Evolutionary conservation across 2,888 invertebrate species (phyloP).

Genomic region (Rhagonycha fulva): DNA sequence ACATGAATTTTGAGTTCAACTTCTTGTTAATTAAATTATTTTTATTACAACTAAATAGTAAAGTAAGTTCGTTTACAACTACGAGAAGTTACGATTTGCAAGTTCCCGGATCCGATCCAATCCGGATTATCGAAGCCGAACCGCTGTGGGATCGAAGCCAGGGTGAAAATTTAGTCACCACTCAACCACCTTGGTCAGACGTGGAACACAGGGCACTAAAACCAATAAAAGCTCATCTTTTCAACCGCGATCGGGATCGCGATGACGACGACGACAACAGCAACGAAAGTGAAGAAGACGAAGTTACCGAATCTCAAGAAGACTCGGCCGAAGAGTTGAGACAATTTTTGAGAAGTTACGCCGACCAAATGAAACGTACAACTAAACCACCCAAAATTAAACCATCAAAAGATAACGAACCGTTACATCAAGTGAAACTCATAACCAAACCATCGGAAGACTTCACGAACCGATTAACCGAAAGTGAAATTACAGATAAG

Average conservation of each 20-base stretch:
- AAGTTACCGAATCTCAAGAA: slow-evolving; percentile 40
- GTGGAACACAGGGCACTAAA: slow-evolving; percentile 56
- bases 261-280: not conserved
- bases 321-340: slow-evolving; percentile 63
- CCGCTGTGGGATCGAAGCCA: slow-evolving; percentile 35
- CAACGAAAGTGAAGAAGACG: slow-evolving; percentile 43
- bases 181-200: slow-evolving; percentile 50
- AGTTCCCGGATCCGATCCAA: slow-evolving; percentile 61
- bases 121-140: slow-evolving; percentile 62
- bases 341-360: slow-evolving; percentile 65
- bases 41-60: not conserved
- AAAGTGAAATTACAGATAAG: slow-evolving; percentile 7
- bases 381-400: not conserved
- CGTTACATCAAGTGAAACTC: slow-evolving; percentile 29
- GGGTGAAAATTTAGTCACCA: slow-evolving; percentile 34
- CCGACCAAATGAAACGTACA: slow-evolving; percentile 58
- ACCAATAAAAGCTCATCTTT: slow-evolving; percentile 43
- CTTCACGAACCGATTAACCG: slow-evolving; percentile 13
- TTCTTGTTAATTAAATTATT: not conserved
- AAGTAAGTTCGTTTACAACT: slow-evolving; percentile 8
- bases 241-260: slow-evolving; percentile 34
- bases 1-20: not conserved
- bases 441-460: slow-evolving; percentile 25
- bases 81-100: slow-evolving; percentile 56
- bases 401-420: slow-evolving; percentile 6